phyloP scores from a whole-genome alignment of 2,888 invertebrate species.

The Epinotia nisella region DNA sequence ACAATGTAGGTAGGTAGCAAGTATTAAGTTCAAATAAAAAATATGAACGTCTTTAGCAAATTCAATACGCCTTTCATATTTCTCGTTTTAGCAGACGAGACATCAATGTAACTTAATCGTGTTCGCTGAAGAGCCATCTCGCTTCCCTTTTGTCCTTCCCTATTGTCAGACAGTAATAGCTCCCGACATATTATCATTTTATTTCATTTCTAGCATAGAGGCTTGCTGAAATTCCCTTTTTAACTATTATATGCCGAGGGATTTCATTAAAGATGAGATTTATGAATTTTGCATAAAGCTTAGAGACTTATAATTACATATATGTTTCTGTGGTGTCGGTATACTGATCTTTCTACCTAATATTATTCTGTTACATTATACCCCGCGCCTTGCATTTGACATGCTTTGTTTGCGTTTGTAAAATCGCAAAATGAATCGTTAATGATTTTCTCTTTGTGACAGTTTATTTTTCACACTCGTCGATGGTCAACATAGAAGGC shows the following conservation, averaged over 20 bases:
- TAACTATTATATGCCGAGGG: slow-evolving; percentile 64
- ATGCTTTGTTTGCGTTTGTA: slow-evolving; percentile 38
- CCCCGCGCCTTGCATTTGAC: slow-evolving; percentile 26
- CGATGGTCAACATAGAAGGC: slow-evolving; percentile 62
- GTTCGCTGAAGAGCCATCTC: slow-evolving; percentile 66
- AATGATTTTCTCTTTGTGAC: slow-evolving; percentile 62
- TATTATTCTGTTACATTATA: slow-evolving; percentile 13
- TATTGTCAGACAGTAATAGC: slow-evolving; percentile 73
- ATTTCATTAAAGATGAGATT: slow-evolving; percentile 62
- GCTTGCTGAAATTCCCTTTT: slow-evolving; percentile 73
- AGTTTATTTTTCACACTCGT: slow-evolving; percentile 70
- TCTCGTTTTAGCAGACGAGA: slow-evolving; percentile 49
- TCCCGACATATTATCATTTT: slow-evolving; percentile 76
- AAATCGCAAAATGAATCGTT: slow-evolving; percentile 51
- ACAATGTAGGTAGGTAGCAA: background rate
- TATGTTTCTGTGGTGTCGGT: background rate
- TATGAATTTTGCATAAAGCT: slow-evolving; percentile 47
- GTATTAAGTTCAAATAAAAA: slow-evolving; percentile 29
- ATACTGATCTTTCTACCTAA: background rate
- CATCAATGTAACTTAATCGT: slow-evolving; percentile 73
- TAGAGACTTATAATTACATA: slow-evolving; percentile 6
- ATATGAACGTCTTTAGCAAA: slow-evolving; percentile 44
- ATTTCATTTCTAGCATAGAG: slow-evolving; percentile 72
- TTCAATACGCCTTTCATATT: slow-evolving; percentile 44
- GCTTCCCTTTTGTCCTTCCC: slow-evolving; percentile 74